These are phyloP conservation scores for Cheilosia vernalis DNA, from an alignment of 2,888 invertebrate genomes.

Conservation along the genomic window DNA sequence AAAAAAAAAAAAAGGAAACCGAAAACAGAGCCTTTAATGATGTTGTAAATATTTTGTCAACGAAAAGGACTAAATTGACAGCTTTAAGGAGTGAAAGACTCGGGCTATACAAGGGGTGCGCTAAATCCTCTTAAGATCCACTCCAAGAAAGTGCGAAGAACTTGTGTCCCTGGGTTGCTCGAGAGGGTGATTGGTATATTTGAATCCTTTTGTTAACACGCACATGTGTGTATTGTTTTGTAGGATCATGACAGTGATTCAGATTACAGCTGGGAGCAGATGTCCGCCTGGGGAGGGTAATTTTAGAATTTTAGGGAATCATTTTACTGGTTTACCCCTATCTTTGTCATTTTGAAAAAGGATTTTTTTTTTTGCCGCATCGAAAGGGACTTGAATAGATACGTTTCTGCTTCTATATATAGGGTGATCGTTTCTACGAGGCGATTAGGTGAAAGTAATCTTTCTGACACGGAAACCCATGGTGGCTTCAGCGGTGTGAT, in stretches of 20 bases:
- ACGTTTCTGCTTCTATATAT: not conserved
- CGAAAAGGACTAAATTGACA: conserved; percentile 42
- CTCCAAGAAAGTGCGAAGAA: conserved; percentile 66
- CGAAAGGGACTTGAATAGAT: conserved; percentile 13
- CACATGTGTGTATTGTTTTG: conserved; percentile 40
- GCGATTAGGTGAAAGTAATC: conserved; percentile 42
- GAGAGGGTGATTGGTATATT: conserved; percentile 18
- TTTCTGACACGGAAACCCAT: conserved; percentile 25
- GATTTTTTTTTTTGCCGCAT: conserved; percentile 7
- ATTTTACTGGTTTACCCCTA: conserved; percentile 30
- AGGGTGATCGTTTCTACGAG: conserved; percentile 2
- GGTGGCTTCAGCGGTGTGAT: conserved; percentile 36
- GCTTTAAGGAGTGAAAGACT: conserved; percentile 16
- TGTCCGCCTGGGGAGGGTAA: conserved; percentile 37
- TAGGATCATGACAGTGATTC: conserved; percentile 57
- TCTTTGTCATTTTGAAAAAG: not conserved
- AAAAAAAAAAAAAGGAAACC: no score
- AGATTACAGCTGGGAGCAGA: conserved; percentile 64
- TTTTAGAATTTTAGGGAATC: conserved; percentile 22
- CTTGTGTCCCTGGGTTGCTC: conserved; percentile 43
- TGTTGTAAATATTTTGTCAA: conserved; percentile 76
- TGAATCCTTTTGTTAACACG: conserved; percentile 57
- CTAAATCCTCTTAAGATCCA: conserved; percentile 55
- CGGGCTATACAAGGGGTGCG: conserved; percentile 26
- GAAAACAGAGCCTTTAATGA: conserved; percentile 48